A percentile compares a stretch with the other conserved stretches of the same genome.
These are phyloP conservation scores for Xanthia togata DNA, from an alignment of 2,888 invertebrate genomes.

Conservation along the genomic window DNA sequence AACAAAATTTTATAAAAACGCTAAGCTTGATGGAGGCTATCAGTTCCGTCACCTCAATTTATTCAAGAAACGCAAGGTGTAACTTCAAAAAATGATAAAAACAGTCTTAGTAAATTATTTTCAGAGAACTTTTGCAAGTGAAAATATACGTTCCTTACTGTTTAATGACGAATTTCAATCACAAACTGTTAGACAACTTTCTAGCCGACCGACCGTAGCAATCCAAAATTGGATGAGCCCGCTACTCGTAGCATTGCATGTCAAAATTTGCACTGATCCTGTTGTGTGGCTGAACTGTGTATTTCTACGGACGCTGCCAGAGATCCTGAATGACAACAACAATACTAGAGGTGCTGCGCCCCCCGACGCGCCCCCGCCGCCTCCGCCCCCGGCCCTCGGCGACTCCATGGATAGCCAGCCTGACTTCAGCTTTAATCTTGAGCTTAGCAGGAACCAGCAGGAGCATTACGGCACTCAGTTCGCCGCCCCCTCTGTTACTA, in stretches of 20 bases:
- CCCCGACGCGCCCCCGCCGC: conserved; percentile 88
- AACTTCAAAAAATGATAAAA: neutral
- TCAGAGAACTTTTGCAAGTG: neutral
- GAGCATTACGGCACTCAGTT: conserved; percentile 94
- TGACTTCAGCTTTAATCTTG: conserved; percentile 92
- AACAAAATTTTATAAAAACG: too few species aligned
- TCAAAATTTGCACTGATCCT: conserved; percentile 57
- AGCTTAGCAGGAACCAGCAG: conserved; percentile 93
- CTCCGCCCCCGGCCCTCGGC: conserved; percentile 84
- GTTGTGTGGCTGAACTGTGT: conserved; percentile 66
- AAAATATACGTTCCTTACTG: neutral
- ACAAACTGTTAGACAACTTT: conserved; percentile 21
- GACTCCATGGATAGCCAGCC: conserved; percentile 84
- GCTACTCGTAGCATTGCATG: conserved; percentile 38
- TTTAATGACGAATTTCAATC: conserved; percentile 3
- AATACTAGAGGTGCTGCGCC: conserved; percentile 83
- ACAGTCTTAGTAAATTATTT: neutral
- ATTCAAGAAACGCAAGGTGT: neutral
- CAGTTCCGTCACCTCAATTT: neutral
- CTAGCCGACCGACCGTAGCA: conserved; percentile 1
- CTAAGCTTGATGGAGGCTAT: too few species aligned
- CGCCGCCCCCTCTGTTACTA: conserved; percentile 81
- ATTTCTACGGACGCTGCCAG: conserved; percentile 83
- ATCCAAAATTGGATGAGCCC: conserved; percentile 26
- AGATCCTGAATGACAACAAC: conserved; percentile 81